Evolutionary conservation across 2,797 vertebrate species (phyloP).

Genomic region (Furcifer pardalis): DNA sequence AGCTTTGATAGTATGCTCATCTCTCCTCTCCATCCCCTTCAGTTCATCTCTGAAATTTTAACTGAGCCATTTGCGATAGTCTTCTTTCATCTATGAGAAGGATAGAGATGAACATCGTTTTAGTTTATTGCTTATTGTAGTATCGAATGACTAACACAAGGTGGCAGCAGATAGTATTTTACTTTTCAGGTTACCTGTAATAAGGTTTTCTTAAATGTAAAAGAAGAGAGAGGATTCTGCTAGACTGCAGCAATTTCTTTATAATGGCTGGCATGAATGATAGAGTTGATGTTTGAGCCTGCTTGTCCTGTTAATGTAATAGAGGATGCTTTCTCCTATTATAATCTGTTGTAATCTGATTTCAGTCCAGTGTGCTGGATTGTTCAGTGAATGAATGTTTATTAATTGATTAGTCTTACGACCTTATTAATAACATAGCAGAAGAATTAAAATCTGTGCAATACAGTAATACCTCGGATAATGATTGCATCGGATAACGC

Average conservation of each 20-base stretch:
- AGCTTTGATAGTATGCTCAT: neutral
- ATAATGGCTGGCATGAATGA: neutral
- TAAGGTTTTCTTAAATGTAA: neutral
- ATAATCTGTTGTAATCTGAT: neutral
- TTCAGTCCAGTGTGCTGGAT: too few species aligned
- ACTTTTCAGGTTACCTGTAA: neutral
- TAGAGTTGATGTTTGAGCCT: neutral
- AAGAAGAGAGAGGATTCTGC: neutral
- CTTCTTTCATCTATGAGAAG: neutral
- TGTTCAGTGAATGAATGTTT: too few species aligned
- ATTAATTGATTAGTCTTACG: too few species aligned
- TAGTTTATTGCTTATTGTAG: accelerated
- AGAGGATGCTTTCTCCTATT: neutral
- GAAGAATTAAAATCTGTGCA: too few species aligned
- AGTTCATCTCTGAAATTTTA: neutral
- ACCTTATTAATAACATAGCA: too few species aligned
- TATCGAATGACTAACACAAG: conserved; percentile 10
- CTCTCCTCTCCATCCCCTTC: neutral
- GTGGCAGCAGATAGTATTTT: conserved; percentile 63
- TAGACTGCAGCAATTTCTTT: neutral
- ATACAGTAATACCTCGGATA: too few species aligned
- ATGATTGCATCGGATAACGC: too few species aligned
- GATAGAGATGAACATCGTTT: neutral
- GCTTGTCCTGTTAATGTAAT: neutral
- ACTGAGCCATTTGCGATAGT: neutral